A percentile compares a stretch with the other conserved stretches of the same genome.
Evolutionary conservation across 1,140 invertebrate species (phyloP).

Genomic region (Drosophila trapezifrons): DNA sequence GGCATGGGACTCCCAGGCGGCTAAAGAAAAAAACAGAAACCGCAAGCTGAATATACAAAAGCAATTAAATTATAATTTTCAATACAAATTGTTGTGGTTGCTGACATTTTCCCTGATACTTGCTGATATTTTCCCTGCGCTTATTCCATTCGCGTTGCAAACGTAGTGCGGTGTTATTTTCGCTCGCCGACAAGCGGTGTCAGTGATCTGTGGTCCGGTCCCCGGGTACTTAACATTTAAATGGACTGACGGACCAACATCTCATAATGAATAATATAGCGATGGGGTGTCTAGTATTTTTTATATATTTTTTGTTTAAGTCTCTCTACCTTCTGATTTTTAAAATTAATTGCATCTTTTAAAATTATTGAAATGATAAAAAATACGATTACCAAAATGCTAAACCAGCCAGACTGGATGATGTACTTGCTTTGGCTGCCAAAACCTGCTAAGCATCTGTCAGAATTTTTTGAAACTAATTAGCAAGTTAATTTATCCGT

Average conservation of each 20-base stretch:
- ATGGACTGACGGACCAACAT: background rate
- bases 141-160: slow-evolving; percentile 17
- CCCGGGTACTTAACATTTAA: slow-evolving; percentile 22
- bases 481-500: slow-evolving; percentile 15
- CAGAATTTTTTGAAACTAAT: slow-evolving; percentile 12
- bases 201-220: slow-evolving; percentile 39
- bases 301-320: background rate
- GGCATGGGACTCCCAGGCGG: slow-evolving; percentile 23
- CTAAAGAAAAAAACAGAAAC: slow-evolving; percentile 33
- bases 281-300: background rate
- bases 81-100: slow-evolving; percentile 41
- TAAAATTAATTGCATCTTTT: background rate
- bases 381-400: background rate
- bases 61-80: slow-evolving; percentile 54
- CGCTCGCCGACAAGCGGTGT: slow-evolving; percentile 21
- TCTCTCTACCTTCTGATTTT: background rate
- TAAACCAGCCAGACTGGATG: slow-evolving; percentile 13
- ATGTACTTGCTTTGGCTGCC: slow-evolving; percentile 8
- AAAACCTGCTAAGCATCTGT: slow-evolving; percentile 19
- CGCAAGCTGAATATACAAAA: slow-evolving; percentile 26
- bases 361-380: slow-evolving; percentile 15
- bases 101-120: slow-evolving; percentile 33
- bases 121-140: slow-evolving; percentile 36
- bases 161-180: slow-evolving; percentile 9
- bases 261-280: slow-evolving; percentile 8